phyloP scores from a whole-genome alignment of 2,888 invertebrate species.

The Cepaea hortensis region DNA sequence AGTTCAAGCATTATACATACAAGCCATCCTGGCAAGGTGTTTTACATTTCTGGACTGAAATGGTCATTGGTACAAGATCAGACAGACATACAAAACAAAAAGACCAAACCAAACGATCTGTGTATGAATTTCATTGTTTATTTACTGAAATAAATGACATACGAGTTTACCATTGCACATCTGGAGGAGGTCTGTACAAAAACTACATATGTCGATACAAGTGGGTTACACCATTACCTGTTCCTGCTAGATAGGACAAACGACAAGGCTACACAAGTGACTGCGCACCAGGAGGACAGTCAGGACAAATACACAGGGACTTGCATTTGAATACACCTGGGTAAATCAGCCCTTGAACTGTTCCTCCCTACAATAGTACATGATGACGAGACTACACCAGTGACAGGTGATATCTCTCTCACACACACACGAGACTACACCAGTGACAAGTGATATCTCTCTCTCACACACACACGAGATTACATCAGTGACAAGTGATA shows the following conservation, averaged over 20 bases:
- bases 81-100: not conserved
- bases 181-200: slow-evolving; percentile 26
- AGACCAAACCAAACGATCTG: not conserved
- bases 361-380: slow-evolving; percentile 9
- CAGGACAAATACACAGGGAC: no score
- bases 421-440: no score
- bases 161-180: slow-evolving; percentile 40
- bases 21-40: no score
- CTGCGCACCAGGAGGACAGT: no score
- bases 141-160: slow-evolving; percentile 28
- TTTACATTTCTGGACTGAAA: no score
- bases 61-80: not conserved
- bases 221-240: not conserved
- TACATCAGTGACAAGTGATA: no score
- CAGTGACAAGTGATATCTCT: no score
- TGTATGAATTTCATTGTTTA: slow-evolving; percentile 11
- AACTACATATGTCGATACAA: not conserved
- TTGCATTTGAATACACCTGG: not conserved
- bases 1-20: no score
- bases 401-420: not conserved
- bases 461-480: no score
- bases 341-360: not conserved
- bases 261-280: no score
- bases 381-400: not conserved
- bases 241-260: no score